phyloP scores from a whole-genome alignment of 2,888 invertebrate species.

The Plebejus anna region DNA sequence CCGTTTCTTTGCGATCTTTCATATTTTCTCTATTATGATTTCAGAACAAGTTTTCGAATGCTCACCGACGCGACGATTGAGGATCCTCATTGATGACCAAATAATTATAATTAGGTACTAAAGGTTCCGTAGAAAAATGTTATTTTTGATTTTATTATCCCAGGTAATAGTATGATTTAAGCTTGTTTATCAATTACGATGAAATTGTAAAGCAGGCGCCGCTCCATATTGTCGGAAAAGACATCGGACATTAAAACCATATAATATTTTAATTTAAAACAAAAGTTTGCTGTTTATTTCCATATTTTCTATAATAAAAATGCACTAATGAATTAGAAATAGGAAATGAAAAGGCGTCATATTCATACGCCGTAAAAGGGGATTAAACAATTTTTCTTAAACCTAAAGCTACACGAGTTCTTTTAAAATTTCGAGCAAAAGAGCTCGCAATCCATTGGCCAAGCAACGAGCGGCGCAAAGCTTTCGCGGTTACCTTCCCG shows the following conservation, averaged over 20 bases:
- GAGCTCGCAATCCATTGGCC: slow-evolving; percentile 41
- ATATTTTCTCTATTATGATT: slow-evolving; percentile 35
- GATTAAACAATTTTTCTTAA: slow-evolving; percentile 29
- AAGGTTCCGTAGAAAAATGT: background rate
- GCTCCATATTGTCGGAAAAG: background rate
- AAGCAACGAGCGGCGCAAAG: slow-evolving; percentile 43
- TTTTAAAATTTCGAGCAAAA: slow-evolving; percentile 37
- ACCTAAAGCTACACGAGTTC: slow-evolving; percentile 21
- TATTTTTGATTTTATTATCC: background rate
- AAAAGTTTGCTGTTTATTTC: background rate
- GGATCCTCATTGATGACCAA: background rate
- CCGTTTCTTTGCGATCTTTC: slow-evolving; percentile 49
- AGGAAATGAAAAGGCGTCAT: slow-evolving; percentile 20
- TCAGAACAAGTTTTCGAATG: slow-evolving; percentile 19
- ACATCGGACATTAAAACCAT: no score
- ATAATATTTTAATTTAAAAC: background rate
- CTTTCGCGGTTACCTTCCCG: slow-evolving; percentile 46
- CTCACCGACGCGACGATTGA: slow-evolving; percentile 9
- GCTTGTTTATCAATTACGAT: background rate
- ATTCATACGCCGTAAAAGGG: slow-evolving; percentile 22
- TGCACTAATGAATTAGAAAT: background rate
- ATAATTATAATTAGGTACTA: background rate
- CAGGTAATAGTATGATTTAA: background rate
- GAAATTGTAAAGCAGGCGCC: background rate
- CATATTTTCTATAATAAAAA: background rate